Conservation (phyloP, 2,888 invertebrate species). For the Syrista parreyssii region DNA sequence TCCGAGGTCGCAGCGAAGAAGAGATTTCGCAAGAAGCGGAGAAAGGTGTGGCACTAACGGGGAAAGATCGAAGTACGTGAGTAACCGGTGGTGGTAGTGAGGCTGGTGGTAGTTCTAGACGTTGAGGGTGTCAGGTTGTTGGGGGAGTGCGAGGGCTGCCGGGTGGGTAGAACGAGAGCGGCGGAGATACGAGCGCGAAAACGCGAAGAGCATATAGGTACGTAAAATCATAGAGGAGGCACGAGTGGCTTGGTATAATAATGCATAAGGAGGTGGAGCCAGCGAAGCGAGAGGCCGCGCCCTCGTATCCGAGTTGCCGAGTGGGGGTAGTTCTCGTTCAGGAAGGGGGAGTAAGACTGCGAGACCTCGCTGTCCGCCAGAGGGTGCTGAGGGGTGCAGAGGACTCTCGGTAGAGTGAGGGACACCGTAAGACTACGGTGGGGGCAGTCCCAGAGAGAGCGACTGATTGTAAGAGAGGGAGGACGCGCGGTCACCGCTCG, state of each 20-base stretch:
- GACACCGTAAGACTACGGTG: background rate
- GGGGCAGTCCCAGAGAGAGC: conserved; percentile 7
- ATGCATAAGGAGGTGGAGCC: conserved; percentile 64
- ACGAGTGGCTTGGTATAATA: conserved; percentile 59
- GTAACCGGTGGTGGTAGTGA: too few relatives aligned
- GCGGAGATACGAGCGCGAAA: conserved; percentile 14
- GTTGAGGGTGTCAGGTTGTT: too few relatives aligned
- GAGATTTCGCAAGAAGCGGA: too few relatives aligned
- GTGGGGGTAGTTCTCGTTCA: conserved; percentile 36
- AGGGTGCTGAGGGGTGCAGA: background rate
- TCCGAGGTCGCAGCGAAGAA: too few relatives aligned
- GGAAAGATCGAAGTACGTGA: too few relatives aligned
- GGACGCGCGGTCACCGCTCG: conserved; percentile 4
- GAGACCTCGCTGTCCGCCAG: conserved; percentile 16
- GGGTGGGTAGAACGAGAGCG: conserved; percentile 5
- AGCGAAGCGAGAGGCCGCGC: conserved; percentile 4
- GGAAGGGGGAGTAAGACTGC: conserved; percentile 46
- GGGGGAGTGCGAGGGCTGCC: background rate
- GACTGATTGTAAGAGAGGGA: conserved; percentile 1
- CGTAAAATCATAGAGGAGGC: conserved; percentile 61
- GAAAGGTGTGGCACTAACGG: too few relatives aligned
- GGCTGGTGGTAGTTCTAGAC: too few relatives aligned
- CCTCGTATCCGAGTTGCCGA: conserved; percentile 22
- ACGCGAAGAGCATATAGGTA: conserved; percentile 32
- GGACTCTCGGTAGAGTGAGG: conserved; percentile 2